phyloP scores from a whole-genome alignment of 1,140 invertebrate genomes.

The Teleopsis dalmanni region DNA sequence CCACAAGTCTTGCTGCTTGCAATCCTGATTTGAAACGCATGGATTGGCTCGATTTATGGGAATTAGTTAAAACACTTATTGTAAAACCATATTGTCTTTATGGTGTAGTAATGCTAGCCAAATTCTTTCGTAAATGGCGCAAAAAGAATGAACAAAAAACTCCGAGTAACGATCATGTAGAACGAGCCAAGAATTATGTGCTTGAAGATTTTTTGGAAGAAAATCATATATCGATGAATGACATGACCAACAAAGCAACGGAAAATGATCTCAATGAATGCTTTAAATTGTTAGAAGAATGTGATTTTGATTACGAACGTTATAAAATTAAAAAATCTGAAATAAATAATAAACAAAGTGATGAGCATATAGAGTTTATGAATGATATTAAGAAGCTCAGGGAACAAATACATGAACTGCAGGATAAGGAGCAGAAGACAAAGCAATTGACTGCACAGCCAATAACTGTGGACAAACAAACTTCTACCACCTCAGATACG shows the following conservation, averaged over 20 bases:
- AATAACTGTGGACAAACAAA: neutral
- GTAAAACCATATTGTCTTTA: slow-evolving; percentile 41
- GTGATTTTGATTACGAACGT: slow-evolving; percentile 35
- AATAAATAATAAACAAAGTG: slow-evolving; percentile 23
- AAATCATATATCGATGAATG: slow-evolving; percentile 37
- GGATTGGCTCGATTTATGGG: slow-evolving; percentile 31
- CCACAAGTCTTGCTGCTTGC: slow-evolving; percentile 30
- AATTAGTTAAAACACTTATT: slow-evolving; percentile 34
- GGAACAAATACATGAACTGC: slow-evolving; percentile 32
- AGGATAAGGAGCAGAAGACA: slow-evolving; percentile 19
- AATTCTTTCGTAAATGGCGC: slow-evolving; percentile 40
- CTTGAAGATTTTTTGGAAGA: slow-evolving; percentile 41
- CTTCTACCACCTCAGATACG: neutral
- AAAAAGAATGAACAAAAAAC: slow-evolving; percentile 23
- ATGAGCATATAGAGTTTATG: slow-evolving; percentile 31
- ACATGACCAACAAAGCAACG: slow-evolving; percentile 36
- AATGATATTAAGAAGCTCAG: slow-evolving; percentile 35
- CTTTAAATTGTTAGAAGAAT: slow-evolving; percentile 29
- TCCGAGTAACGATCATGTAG: slow-evolving; percentile 21
- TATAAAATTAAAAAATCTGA: slow-evolving; percentile 31
- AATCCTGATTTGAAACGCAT: slow-evolving; percentile 30
- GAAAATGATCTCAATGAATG: slow-evolving; percentile 34
- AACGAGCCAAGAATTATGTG: slow-evolving; percentile 39
- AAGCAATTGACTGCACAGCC: neutral
- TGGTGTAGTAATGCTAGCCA: slow-evolving; percentile 39